Base-by-base conservation (phyloP, 2,888 invertebrate genomes). In the Ganaspis brasiliensis region DNA sequence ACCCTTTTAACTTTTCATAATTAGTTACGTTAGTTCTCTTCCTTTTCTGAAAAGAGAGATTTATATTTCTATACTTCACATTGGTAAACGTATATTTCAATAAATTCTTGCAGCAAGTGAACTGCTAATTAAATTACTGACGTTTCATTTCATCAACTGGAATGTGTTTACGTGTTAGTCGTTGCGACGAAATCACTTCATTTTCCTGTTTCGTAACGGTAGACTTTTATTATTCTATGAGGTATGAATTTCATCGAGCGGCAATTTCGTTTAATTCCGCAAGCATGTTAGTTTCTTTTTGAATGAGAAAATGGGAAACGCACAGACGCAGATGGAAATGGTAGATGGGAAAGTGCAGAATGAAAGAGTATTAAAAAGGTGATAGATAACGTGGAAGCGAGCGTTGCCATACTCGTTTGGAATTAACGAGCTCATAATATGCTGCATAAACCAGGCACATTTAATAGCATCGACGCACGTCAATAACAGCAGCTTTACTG, bases 71-170 rank as follows among this genome's bases (percentile, higher is more conserved):
- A 3, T 21, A 8, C 14, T 21, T 1, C 21, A 21, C 21, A 63
- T 63, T 63, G 2, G 21, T 3, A 40, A 35, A 63, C 21, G 37
- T 63, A 0, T 40, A 63, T 63, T 40, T 63, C 40, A 21, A 63
- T 63, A 10, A 40, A 63, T 40, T 12, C 14, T 21, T 21, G 19
- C 19, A 35, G 3, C 12, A 40, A 63, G 37, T 16, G 35, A 63
- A 21, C 40, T 19, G 40, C 40, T 63, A 63, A 63, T 63, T 63
- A 63, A 63, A 63, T 63, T 63, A 63, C 21, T 63, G 37, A 63
- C 63, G 63, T 63, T 40, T 37, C 40, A 40, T 63, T 63, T 63
- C 63, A n/a, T 37, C 19, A 63, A 19, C 12, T 63, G 21, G 21
- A 63, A 63, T n/a, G 6, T 21, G 12, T 40, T 63, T n/a, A n/a